Evolutionary conservation across 2,113 vertebrate species (phyloP).

Genomic region (Myiagra hebetior): DNA sequence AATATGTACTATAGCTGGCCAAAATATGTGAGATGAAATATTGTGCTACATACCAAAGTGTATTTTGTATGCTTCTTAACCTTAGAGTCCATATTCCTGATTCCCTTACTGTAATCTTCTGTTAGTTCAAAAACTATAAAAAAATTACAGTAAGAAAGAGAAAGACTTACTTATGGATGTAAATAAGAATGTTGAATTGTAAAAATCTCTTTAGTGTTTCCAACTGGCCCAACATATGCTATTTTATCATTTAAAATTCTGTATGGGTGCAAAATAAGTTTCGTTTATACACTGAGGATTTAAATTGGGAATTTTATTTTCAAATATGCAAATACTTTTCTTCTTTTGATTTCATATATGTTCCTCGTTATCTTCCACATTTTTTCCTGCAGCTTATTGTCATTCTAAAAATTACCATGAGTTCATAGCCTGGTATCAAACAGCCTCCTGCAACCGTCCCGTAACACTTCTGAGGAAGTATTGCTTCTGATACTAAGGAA

Average conservation of each 20-base stretch:
- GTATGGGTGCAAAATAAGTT: background rate
- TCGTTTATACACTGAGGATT: background rate
- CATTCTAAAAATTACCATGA: conserved; percentile 41
- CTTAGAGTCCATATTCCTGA: background rate
- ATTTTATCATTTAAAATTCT: background rate
- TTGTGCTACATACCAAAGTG: background rate
- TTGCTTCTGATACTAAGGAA: conserved; percentile 52
- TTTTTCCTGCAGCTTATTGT: conserved; percentile 35
- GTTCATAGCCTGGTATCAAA: conserved; percentile 52
- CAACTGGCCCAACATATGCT: background rate
- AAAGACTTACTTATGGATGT: background rate
- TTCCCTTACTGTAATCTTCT: background rate
- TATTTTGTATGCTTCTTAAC: background rate
- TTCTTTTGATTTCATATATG: background rate
- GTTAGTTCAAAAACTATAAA: background rate
- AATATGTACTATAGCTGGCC: background rate
- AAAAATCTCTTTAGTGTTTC: background rate
- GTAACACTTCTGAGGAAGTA: conserved; percentile 46
- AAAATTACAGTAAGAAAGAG: background rate
- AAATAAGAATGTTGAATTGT: background rate
- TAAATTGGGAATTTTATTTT: background rate
- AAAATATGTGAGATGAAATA: background rate
- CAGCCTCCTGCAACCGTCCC: conserved; percentile 41
- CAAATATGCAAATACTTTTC: background rate
- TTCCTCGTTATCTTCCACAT: background rate